phyloP scores from a whole-genome alignment of 2,888 invertebrate species.

The Drosophila suboccidentalis region DNA sequence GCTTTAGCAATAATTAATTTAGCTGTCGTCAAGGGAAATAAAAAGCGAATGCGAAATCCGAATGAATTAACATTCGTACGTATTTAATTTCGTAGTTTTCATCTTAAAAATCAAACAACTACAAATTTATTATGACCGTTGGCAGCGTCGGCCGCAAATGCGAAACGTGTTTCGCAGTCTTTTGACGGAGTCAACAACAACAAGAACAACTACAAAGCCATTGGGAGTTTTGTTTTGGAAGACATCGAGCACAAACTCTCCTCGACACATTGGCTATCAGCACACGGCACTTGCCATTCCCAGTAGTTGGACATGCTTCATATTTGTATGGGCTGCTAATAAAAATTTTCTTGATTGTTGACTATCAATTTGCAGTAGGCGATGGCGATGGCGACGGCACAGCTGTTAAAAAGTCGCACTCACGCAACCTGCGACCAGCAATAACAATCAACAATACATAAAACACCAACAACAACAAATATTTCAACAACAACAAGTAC shows the following conservation, averaged over 20 bases:
- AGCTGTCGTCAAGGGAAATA: slow-evolving; percentile 55
- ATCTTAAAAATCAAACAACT: slow-evolving; percentile 11
- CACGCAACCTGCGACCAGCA: slow-evolving; percentile 40
- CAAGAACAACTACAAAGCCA: not conserved
- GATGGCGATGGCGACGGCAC: slow-evolving; percentile 14
- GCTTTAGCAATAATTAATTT: slow-evolving; percentile 51
- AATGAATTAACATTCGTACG: slow-evolving; percentile 37
- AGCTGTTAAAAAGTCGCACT: slow-evolving; percentile 34
- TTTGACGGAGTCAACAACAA: slow-evolving; percentile 12
- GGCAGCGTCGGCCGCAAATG: slow-evolving; percentile 17
- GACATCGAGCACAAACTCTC: slow-evolving; percentile 10
- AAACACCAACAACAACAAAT: slow-evolving; percentile 20
- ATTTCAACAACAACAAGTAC: slow-evolving; percentile 9
- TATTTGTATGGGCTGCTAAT: slow-evolving; percentile 51
- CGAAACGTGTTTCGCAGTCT: slow-evolving; percentile 60
- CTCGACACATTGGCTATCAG: slow-evolving; percentile 19
- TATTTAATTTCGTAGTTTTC: slow-evolving; percentile 36
- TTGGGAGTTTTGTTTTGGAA: slow-evolving; percentile 28
- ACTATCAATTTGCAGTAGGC: slow-evolving; percentile 58
- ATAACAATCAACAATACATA: slow-evolving; percentile 35
- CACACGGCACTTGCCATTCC: slow-evolving; percentile 40
- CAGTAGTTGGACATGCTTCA: slow-evolving; percentile 40
- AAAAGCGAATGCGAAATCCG: slow-evolving; percentile 26
- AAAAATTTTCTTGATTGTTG: slow-evolving; percentile 50
- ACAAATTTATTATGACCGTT: slow-evolving; percentile 5